Conservation (phyloP, 2,888 invertebrate genomes). For the Sturmia bella region DNA sequence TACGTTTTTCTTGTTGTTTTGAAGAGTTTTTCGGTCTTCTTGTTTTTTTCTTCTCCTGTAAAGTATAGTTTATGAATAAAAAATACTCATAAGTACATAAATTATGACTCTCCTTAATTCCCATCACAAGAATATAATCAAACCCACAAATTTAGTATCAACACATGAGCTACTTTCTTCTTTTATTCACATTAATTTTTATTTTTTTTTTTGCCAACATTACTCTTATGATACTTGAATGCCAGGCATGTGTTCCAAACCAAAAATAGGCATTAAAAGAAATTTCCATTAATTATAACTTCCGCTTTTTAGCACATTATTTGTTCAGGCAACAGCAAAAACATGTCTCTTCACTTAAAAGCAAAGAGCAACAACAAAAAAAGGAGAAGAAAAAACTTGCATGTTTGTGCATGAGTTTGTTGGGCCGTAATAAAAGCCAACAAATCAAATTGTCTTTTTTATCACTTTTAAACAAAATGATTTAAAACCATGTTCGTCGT, state of each 20-base stretch:
- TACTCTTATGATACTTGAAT: constrained; percentile 40
- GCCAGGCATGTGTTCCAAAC: constrained; percentile 3
- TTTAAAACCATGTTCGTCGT: constrained; percentile 67
- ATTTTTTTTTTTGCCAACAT: constrained; percentile 1
- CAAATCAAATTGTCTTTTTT: constrained; percentile 60
- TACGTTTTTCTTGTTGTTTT: no score
- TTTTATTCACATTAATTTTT: constrained; percentile 8
- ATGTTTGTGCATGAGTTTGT: constrained; percentile 1
- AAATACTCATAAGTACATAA: no score
- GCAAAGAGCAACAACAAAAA: no score
- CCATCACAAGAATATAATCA: not conserved
- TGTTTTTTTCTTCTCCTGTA: no score
- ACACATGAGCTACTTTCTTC: constrained; percentile 12
- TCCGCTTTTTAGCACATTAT: constrained; percentile 60
- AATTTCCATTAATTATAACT: constrained; percentile 62
- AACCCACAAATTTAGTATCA: constrained; percentile 6
- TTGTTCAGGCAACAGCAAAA: constrained; percentile 36
- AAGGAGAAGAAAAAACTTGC: not conserved
- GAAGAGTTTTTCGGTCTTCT: no score
- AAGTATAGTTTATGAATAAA: no score
- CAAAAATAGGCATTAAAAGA: constrained; percentile 30
- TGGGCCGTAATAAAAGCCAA: constrained; percentile 40
- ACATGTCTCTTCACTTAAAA: constrained; percentile 32
- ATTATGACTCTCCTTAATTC: not conserved
- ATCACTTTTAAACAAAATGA: constrained; percentile 66